Evolutionary conservation across 2,797 vertebrate species (phyloP), one percentile per base, ranked within the genome.

Genomic region (Phoebastria nigripes): DNA sequence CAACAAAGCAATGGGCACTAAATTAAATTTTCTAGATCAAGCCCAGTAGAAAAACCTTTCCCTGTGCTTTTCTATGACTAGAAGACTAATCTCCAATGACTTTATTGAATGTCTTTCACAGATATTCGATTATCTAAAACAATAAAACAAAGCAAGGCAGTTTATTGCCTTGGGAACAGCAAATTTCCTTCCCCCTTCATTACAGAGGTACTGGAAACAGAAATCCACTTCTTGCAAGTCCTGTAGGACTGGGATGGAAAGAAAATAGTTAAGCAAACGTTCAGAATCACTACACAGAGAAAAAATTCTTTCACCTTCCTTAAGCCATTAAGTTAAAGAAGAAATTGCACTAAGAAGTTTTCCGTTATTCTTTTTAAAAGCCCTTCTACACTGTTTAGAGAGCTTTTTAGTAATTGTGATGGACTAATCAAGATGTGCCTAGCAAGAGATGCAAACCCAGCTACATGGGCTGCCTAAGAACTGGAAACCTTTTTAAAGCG

Each of bases 31-130:
- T 79, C 66, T 56, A 96, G 55, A 78, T 91, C 70, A 93, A 76
- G 37, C 35, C 29, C 67, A 35, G 86, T 47, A 89, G 49, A 88
- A 92, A 94, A 89, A 88, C 39, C 20, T 87, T 90, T 91, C 35
- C 44, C 41, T 67, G 63, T 80, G 76, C 29, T 86, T 93, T 89
- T 92, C 67, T 96, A 16, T 88, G 88, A 87, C 86, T 89, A 69
- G 71, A 94, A 90, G 83, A 87, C 81, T 95, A 79, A 94, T 89
- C 83, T 74, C 78, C 79, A 93, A 87, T 80, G n/a, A 85, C 63
- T 91, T 94, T 93, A 96, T 84, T 93, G 71, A 90, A 95, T 92
- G 81, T 82, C 52, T 96, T 91, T 92, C 88, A 73, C 88, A 82
- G 71, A 95, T 87, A 97, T 39, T 93, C 13, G 26, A 95, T 96